Evolutionary conservation across 1,140 invertebrate genomes (phyloP), one percentile per base, ranked within the genome.

Genomic region (Drosophila persimilis): DNA sequence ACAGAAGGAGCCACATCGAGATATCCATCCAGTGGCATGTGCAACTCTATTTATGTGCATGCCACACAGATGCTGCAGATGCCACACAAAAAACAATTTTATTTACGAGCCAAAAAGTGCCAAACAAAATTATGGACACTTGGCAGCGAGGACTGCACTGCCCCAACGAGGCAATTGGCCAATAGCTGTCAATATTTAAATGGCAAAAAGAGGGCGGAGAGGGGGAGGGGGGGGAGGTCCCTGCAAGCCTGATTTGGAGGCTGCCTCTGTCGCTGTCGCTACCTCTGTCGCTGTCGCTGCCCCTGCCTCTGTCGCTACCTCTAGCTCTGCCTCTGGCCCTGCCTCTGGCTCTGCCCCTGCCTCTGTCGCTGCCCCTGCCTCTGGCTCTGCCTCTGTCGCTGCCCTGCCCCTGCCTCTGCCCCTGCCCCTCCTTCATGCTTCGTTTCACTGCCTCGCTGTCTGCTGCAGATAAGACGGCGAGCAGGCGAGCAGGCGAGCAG

Each of bases 171-270:
- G 63, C 80, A 86, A 88, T 86, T 88, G 78, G 78, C 83, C 77
- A 88, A 83, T 79, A 70, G 83, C 83, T 86, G 83, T 83, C 83
- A 86, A 86, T 86, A 88, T 88, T 86, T 88, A 57, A 78, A 88
- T 76, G 54, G 54, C 53, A 11, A 17, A 17, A 15, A 15, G 15
- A 15, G 15, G 15, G 15, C 0, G 15, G 15, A 0, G 15, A 15
- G 15, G 15, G 15, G 15, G 17, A 17, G 17, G 17, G 17, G 17
- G 17, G 17, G 17, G 17, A 0, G 17, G 17, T 0, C 17, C 17
- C 17, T 17, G 17, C 17, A 17, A 17, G 0, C 17, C 17, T 64
- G 61, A 63, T 64, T 64, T 41, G 17, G 57, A 24, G 43, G 20
- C 17, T 8, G 11, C 15, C 17, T 2, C 29, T 8, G 15, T 24